These are phyloP conservation scores for Brachypteracias leptosomus DNA, from an alignment of 2,113 vertebrate species.

Conservation along the genomic window DNA sequence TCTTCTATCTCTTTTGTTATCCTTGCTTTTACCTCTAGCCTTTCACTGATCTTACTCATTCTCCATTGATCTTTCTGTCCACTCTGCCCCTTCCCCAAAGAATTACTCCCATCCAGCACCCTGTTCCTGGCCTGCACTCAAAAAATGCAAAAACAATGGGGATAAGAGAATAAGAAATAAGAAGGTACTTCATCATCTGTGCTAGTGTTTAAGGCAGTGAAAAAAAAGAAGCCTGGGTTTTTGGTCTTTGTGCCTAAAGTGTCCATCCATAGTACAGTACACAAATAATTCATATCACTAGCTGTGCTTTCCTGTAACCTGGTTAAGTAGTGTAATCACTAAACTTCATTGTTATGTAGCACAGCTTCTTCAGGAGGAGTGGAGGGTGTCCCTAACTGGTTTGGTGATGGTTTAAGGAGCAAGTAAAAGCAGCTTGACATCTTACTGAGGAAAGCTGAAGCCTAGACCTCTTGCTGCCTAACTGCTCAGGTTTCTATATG, in stretches of 20 bases:
- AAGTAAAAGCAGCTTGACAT: not conserved
- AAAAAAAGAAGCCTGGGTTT: not conserved
- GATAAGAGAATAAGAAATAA: not conserved
- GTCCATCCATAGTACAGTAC: not conserved
- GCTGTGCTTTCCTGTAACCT: not conserved
- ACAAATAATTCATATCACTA: not conserved
- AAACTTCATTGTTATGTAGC: not conserved
- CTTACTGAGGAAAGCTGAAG: not conserved
- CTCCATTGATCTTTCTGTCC: not conserved
- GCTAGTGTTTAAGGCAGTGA: not conserved
- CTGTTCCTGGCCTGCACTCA: not conserved
- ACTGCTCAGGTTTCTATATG: not conserved
- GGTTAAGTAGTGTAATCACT: not conserved
- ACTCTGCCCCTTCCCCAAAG: not conserved
- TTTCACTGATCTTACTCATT: not conserved
- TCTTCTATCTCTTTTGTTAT: not conserved
- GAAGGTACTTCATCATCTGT: not conserved
- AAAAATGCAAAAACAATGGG: not conserved
- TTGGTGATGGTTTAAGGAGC: not conserved
- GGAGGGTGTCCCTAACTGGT: not conserved
- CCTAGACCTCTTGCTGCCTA: not conserved
- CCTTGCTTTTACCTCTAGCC: not conserved
- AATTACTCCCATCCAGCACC: not conserved
- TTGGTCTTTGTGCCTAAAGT: not conserved
- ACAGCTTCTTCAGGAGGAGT: not conserved